Evolutionary conservation across 1,140 invertebrate genomes (phyloP).

Genomic region (Andricus grossulariae): DNA sequence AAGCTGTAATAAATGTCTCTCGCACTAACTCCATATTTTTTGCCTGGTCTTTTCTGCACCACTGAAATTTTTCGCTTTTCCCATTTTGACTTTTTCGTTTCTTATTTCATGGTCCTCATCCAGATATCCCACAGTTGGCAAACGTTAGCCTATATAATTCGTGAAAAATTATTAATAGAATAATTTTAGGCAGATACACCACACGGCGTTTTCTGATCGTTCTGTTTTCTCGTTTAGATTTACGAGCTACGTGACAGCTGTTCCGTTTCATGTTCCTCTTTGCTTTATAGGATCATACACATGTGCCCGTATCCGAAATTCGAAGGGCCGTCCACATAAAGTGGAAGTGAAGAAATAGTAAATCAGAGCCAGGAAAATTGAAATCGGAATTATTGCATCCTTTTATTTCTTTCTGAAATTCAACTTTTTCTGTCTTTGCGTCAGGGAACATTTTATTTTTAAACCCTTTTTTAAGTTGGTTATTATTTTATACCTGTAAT

Average conservation of each 20-base stretch:
- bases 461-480: no score
- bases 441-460: background rate
- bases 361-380: slow-evolving; percentile 14
- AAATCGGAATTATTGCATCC: slow-evolving; percentile 20
- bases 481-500: no score
- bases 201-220: slow-evolving; percentile 36
- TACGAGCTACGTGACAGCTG: slow-evolving; percentile 56
- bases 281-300: slow-evolving; percentile 22
- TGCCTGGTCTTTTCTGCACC: background rate
- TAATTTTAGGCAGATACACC: slow-evolving; percentile 48
- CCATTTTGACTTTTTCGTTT: background rate
- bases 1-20: background rate
- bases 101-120: no score
- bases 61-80: background rate
- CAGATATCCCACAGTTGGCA: no score
- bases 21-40: background rate
- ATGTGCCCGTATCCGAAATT: slow-evolving; percentile 22
- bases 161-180: slow-evolving; percentile 7
- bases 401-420: slow-evolving; percentile 17
- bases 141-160: background rate
- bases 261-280: slow-evolving; percentile 39
- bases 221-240: slow-evolving; percentile 47
- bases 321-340: slow-evolving; percentile 29
- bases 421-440: background rate
- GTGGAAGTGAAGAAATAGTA: slow-evolving; percentile 19